Evolutionary conservation across 2,113 vertebrate species (phyloP), one percentile per base, ranked within the genome.

Genomic region (Empidonax traillii): DNA sequence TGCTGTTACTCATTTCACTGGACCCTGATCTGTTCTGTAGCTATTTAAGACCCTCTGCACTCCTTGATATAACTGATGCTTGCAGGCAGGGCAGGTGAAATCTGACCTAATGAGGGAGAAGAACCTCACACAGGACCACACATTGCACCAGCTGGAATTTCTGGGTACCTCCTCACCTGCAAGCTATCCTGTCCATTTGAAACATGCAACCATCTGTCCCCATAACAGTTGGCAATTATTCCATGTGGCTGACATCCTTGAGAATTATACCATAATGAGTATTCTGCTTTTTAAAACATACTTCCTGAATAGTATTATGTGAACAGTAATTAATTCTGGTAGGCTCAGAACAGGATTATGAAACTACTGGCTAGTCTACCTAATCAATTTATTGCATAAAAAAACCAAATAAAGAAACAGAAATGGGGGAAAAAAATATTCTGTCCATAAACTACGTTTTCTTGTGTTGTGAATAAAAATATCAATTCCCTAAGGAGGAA

Each of bases 341-440:
- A 65, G 80, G 47, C 65, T 92, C 68, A 78, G 83, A 96, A 96
- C 80, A 93, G 83, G 86, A 96, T 95, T 95, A 90, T 92, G 69
- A 94, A 95, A 81, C 83, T 71, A 51, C 95, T 93, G 94, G 88
- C 93, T 94, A 90, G 86, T 86, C 90, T 90, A 89, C 71, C 43
- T 96, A 97, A 97, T 97, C 76, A 93, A 96, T 94, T 97, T 96
- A 95, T 89, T 93, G 47, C 46, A 96, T 94, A 47, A 90, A 93
- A 95, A 91, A 95, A 67, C 3, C 47, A 47, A 92, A 96, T 89
- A 93, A 91, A 95, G 91, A 93, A 95, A 87, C 89, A 94, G 65
- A 85, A 94, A 91, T 20, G 25, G 23, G 47, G 31, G 9, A 46
- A 78, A 31, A 31, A 93, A 93, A 52, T 61, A 94, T 78, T 95